A percentile compares a stretch with the other conserved stretches of the same genome.
Evolutionary conservation across 2,888 invertebrate species (phyloP).

Genomic region (Marasmarcha lunaedactyla): DNA sequence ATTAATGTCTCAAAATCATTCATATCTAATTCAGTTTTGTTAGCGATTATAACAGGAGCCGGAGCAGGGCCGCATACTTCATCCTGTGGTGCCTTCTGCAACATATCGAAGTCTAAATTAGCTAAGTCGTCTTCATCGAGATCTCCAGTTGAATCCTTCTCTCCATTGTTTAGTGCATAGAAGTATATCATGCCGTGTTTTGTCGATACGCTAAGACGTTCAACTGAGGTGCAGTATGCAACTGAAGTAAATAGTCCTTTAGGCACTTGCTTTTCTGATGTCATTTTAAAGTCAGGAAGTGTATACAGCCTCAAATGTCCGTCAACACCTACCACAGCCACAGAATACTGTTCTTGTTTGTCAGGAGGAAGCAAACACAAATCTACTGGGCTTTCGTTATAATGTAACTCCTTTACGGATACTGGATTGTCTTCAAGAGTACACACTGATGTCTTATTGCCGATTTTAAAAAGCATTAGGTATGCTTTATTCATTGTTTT

Average conservation of each 20-base stretch:
- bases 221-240: constrained; percentile 89
- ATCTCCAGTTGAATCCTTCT: constrained; percentile 79
- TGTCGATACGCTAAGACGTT: constrained; percentile 87
- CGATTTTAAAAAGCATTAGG: constrained; percentile 48
- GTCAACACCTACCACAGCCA: constrained; percentile 80
- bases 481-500: constrained; percentile 43
- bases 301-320: constrained; percentile 81
- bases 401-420: constrained; percentile 70
- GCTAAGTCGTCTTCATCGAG: constrained; percentile 77
- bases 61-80: constrained; percentile 35
- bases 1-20: constrained; percentile 77
- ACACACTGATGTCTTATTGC: constrained; percentile 42
- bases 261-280: constrained; percentile 77
- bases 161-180: constrained; percentile 80
- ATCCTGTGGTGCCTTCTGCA: constrained; percentile 44
- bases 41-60: constrained; percentile 61
- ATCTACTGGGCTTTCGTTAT: constrained; percentile 77
- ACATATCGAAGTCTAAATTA: constrained; percentile 56
- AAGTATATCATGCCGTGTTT: constrained; percentile 85
- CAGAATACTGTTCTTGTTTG: constrained; percentile 67
- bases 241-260: constrained; percentile 83
- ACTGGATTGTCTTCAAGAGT: constrained; percentile 72
- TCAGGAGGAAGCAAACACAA: constrained; percentile 74
- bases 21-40: constrained; percentile 68
- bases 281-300: constrained; percentile 75